A percentile compares a stretch with the other conserved stretches of the same genome.
These are phyloP conservation scores for Drosophila lowei DNA, from an alignment of 1,140 invertebrate species.

Conservation along the genomic window DNA sequence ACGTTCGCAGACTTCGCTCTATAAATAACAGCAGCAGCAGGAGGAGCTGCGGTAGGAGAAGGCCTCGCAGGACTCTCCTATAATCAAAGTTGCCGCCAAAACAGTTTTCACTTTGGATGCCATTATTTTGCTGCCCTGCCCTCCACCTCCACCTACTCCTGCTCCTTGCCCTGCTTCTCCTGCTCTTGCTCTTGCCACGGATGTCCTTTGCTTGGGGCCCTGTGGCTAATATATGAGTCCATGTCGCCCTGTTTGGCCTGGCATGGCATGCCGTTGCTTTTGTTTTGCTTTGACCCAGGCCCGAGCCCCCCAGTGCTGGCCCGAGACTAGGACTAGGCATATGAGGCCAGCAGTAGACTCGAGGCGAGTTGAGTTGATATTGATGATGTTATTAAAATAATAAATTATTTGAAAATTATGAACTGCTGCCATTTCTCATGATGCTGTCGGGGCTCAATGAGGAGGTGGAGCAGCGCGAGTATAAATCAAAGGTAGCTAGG, in stretches of 20 bases:
- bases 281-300: constrained; percentile 63
- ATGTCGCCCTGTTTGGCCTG: constrained; percentile 64
- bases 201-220: constrained; percentile 68
- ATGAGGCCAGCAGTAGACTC: constrained; percentile 28
- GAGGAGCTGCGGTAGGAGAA: constrained; percentile 14
- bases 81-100: constrained; percentile 79
- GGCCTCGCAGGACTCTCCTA: constrained; percentile 18
- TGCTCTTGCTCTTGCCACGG: constrained; percentile 17
- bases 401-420: constrained; percentile 82
- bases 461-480: constrained; percentile 21
- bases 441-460: constrained; percentile 45
- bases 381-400: constrained; percentile 82
- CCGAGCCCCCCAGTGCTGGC: constrained; percentile 11
- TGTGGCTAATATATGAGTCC: constrained; percentile 78
- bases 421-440: constrained; percentile 79
- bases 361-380: constrained; percentile 68
- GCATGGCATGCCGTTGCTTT: constrained; percentile 45
- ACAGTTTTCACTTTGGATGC: constrained; percentile 79
- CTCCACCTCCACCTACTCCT: constrained; percentile 4
- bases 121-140: constrained; percentile 70
- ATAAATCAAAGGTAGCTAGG: constrained; percentile 64
- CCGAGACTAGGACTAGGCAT: constrained; percentile 44
- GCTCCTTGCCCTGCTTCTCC: no score
- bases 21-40: constrained; percentile 75
- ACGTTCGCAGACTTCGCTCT: constrained; percentile 67